A percentile compares a stretch with the other conserved stretches of the same genome.
Evolutionary conservation across 2,888 invertebrate genomes (phyloP).

Genomic region (Lottia scabra): DNA sequence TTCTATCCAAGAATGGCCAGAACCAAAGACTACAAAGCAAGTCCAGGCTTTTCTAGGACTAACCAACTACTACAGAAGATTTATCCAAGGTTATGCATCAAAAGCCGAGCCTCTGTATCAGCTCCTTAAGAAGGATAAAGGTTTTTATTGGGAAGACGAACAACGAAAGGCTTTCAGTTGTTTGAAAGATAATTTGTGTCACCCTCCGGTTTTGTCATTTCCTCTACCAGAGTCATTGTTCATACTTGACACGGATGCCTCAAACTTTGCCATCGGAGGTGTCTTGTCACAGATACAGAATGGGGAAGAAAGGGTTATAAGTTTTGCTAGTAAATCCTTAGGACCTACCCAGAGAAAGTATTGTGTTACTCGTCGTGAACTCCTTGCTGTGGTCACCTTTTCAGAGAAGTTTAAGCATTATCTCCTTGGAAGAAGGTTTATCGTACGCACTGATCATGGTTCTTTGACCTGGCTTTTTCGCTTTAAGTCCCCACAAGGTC

Average conservation of each 20-base stretch:
- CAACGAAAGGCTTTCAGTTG: not conserved
- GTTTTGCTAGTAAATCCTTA: not conserved
- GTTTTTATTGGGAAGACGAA: not conserved
- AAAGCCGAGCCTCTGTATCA: slow-evolving; percentile 19
- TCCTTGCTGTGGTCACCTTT: slow-evolving; percentile 18
- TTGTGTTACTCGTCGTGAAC: not conserved
- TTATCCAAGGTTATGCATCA: slow-evolving; percentile 20
- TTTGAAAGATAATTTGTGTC: not conserved
- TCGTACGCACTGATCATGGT: slow-evolving; percentile 6
- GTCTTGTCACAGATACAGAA: not conserved
- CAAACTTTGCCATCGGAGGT: slow-evolving; percentile 3
- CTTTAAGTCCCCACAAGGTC: slow-evolving; percentile 1
- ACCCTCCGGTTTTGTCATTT: not conserved
- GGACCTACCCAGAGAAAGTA: not conserved
- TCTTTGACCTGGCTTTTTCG: not conserved
- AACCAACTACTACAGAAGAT: slow-evolving; percentile 30
- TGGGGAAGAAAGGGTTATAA: not conserved
- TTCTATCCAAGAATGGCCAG: slow-evolving; percentile 19
- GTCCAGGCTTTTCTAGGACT: slow-evolving; percentile 34
- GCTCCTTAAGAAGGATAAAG: not conserved
- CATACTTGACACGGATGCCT: slow-evolving; percentile 6
- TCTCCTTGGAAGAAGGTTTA: not conserved
- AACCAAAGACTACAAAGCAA: slow-evolving; percentile 18
- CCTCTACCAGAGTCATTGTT: not conserved
- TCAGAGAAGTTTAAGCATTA: slow-evolving; percentile 4